A percentile compares a stretch with the other conserved stretches of the same genome.
Conservation (phyloP, 2,113 vertebrate genomes). For the Sapajus apella region DNA sequence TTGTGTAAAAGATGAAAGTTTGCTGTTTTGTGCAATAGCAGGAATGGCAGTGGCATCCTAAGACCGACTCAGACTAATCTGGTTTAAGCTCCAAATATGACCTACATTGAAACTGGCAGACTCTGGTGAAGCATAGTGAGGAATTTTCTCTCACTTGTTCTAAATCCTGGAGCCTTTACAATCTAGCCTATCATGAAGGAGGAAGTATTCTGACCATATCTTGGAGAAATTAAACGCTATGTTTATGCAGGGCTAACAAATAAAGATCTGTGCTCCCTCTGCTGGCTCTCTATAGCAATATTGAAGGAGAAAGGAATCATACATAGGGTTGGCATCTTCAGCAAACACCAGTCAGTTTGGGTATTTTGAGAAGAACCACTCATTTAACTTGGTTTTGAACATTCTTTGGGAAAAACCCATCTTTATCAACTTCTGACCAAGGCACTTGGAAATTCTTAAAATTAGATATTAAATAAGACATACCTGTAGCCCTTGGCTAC, state of each 20-base stretch:
- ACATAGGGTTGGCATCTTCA: constrained; percentile 42
- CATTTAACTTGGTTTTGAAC: not conserved
- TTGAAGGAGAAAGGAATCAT: not conserved
- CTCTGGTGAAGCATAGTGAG: not conserved
- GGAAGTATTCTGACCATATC: not conserved
- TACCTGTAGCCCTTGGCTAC: constrained; percentile 47
- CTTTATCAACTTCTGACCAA: constrained; percentile 4
- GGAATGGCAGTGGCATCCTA: not conserved
- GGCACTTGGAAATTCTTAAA: constrained; percentile 48
- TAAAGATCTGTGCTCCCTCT: constrained; percentile 78
- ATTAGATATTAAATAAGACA: constrained; percentile 54
- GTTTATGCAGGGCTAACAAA: constrained; percentile 42
- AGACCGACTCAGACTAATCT: constrained; percentile 26
- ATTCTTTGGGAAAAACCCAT: constrained; percentile 12
- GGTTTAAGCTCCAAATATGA: constrained; percentile 38
- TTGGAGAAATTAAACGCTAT: constrained; percentile 17
- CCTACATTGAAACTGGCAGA: not conserved
- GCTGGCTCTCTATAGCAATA: constrained; percentile 61
- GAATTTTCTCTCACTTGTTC: not conserved
- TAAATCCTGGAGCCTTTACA: not conserved
- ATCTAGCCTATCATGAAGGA: not conserved
- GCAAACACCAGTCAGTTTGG: not conserved
- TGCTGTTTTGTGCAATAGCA: not conserved
- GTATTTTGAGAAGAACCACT: not conserved
- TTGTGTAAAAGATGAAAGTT: not conserved